Evolutionary conservation across 2,888 invertebrate species (phyloP), one percentile per base, ranked within the genome.

Genomic region (Hirtodrosophila cameraria): DNA sequence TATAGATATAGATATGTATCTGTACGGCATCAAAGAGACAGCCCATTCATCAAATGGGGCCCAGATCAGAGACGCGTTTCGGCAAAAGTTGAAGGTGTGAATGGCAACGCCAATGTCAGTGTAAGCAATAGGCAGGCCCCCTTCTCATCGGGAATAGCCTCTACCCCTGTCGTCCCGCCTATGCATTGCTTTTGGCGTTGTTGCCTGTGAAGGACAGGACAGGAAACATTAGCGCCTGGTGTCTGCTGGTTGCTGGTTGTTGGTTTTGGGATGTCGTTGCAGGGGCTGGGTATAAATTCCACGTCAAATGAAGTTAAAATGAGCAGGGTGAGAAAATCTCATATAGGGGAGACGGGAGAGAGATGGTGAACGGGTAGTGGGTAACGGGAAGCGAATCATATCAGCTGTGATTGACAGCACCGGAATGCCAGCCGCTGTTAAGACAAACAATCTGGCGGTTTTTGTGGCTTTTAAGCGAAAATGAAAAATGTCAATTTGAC

Each of bases 401-500:
- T 65, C 67, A 50, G 55, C 63, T 53, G 80, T 75, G 80, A 75
- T 79, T 75, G 74, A 79, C 76, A 79, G 72, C 66, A 41, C 15
- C 71, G 73, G 69, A 67, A 70, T 75, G 45, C 50, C 73, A 58
- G 52, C 61, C 55, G 86, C 77, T 67, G 73, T 68, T 80, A 72
- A 80, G 86, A 86, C 73, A 80, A 80, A 83, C 79, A 80, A 80
- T 86, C 81, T 72, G 85, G 58, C 72, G 66, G 75, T 65, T 75
- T 64, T 71, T 75, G 80, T 71, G 80, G 80, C 65, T 83, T 71
- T 76, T 54, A 63, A 64, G 84, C 72, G 52, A 71, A 67, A 85
- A 71, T 55, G 72, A 72, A 84, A 86, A 86, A 70, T 83, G 83
- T 86, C 86, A 86, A 80, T 59, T 73, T 86, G 77, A 79, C 86